Evolutionary conservation across 2,797 vertebrate genomes (phyloP), one percentile per base, ranked within the genome.

Genomic region (Myotis daubentonii): DNA sequence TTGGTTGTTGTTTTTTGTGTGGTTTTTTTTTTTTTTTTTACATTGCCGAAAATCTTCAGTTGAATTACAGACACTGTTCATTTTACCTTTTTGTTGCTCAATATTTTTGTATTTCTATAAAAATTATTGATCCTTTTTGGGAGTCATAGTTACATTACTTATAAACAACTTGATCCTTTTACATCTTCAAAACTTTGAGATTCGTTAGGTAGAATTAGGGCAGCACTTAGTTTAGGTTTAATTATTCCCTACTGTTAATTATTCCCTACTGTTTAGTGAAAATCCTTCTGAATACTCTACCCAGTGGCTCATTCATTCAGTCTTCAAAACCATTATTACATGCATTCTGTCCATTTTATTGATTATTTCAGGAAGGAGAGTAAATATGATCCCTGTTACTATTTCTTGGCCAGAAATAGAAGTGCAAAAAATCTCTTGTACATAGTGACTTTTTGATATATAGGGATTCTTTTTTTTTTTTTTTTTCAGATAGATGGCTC

Each of bases 61-160:
- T 94, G 30, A 92, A 94, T 85, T 85, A 33, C 23, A 68, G 51
- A 85, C 55, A 25, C 38, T 88, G 22, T 79, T 78, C 38, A 72
- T 85, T 90, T 93, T 55, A 53, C 33, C 8, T 72, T 86, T 86
- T 33, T 28, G 11, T 2, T 72, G 36, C 28, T 86, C 5, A 5
- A 57, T 89, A 83, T 53, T 51, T 84, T 83, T 93, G 8, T 36
- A 76, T 87, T 92, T 23, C 10, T 81, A 25, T 72, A 87, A 94
- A 93, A 81, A 47, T 81, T 70, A 1, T 94, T 57, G 23, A 72
- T 78, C 47, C 75, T 62, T 70, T 11, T 36, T 47, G 49, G 53
- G 8, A 38, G 20, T 53, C 6, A 74, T 15, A 91, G 25, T 70
- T 87, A 33, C 5, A 71, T 92, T 57, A 30, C n/a, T 84, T 86